These are phyloP conservation scores for Thamnophis sirtalis DNA, from an alignment of 2,113 vertebrate species.

Conservation along the genomic window DNA sequence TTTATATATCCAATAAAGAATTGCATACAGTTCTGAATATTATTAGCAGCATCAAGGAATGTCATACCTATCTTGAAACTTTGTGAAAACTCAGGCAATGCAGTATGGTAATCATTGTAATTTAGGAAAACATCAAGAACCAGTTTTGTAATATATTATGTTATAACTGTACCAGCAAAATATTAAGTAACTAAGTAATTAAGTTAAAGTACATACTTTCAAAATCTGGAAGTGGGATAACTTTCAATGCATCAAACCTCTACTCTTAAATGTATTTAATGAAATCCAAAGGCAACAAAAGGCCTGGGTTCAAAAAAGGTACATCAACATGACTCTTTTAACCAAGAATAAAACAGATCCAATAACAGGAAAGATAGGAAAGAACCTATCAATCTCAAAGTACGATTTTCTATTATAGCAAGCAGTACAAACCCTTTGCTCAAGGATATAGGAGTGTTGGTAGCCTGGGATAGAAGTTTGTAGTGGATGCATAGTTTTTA, in stretches of 20 bases:
- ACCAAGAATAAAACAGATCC: not conserved
- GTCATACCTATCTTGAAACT: not conserved
- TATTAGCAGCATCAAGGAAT: not conserved
- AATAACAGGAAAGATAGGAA: slow-evolving; percentile 14
- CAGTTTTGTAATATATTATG: not conserved
- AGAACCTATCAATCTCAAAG: not conserved
- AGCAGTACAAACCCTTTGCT: slow-evolving; percentile 10
- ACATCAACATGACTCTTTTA: not conserved
- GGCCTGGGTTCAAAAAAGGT: not conserved
- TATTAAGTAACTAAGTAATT: slow-evolving; percentile 16
- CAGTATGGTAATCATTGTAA: slow-evolving; percentile 12
- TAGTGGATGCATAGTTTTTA: slow-evolving; percentile 31
- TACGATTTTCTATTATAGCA: slow-evolving; percentile 9
- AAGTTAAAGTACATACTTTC: not conserved
- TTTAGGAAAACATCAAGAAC: not conserved
- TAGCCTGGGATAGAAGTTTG: slow-evolving; percentile 28
- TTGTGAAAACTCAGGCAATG: not conserved
- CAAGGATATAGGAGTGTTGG: slow-evolving; percentile 30
- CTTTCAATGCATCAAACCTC: not conserved
- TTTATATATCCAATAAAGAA: not conserved
- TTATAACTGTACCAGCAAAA: not conserved
- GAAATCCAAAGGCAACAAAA: not conserved
- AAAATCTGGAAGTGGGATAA: not conserved
- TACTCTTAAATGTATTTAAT: not conserved
- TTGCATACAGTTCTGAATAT: not conserved